phyloP scores from a whole-genome alignment of 2,797 vertebrate genomes.

The Enteromius anoplus region DNA sequence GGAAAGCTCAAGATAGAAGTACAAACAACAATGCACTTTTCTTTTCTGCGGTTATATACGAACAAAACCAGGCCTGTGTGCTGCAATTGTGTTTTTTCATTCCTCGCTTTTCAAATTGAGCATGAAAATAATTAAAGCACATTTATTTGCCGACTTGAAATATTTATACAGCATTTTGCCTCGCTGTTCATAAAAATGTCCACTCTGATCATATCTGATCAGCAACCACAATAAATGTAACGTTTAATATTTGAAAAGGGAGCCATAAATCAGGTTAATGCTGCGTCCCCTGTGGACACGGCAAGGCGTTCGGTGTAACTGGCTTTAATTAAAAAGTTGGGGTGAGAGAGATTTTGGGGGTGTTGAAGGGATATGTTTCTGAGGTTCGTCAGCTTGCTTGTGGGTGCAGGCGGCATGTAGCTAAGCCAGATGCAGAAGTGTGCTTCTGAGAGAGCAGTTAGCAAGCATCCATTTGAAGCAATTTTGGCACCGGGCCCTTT shows the following conservation, averaged over 20 bases:
- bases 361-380: constrained; percentile 67
- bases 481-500: constrained; percentile 41
- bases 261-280: constrained; percentile 77
- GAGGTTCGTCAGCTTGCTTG: constrained; percentile 52
- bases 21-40: constrained; percentile 30
- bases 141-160: constrained; percentile 68
- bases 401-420: constrained; percentile 49
- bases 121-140: constrained; percentile 76
- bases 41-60: neutral
- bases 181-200: constrained; percentile 76
- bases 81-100: constrained; percentile 62
- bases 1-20: constrained; percentile 38
- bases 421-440: constrained; percentile 47
- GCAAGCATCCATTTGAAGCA: constrained; percentile 44
- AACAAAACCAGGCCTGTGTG: constrained; percentile 52
- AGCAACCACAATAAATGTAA: constrained; percentile 71
- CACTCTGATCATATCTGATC: constrained; percentile 68
- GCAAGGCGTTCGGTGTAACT: constrained; percentile 66
- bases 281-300: constrained; percentile 64
- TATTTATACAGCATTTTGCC: constrained; percentile 72
- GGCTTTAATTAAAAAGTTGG: constrained; percentile 77
- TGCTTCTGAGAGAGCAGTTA: constrained; percentile 26
- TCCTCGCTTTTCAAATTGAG: constrained; percentile 69
- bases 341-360: constrained; percentile 54
- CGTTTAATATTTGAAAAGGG: constrained; percentile 75